phyloP scores from a whole-genome alignment of 2,113 vertebrate species.

The Hydrolagus affinis region DNA sequence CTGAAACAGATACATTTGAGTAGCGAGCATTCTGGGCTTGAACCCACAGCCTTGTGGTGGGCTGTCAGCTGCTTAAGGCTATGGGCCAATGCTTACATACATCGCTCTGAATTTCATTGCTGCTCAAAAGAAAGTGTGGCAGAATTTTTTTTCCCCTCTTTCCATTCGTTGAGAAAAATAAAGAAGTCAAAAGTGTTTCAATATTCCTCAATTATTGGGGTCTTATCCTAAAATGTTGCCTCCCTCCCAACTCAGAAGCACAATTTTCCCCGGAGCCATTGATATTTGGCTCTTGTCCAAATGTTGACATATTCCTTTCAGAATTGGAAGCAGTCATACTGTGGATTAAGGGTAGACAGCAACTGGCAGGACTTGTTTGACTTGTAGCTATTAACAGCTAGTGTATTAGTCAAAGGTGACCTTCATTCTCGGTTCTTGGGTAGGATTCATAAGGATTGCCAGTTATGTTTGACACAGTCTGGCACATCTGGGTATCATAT shows the following conservation, averaged over 20 bases:
- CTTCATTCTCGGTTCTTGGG: constrained; percentile 2
- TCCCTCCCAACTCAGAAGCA: not conserved
- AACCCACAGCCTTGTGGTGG: too few relatives aligned
- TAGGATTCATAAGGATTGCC: not conserved
- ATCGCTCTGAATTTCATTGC: too few relatives aligned
- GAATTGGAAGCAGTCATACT: not conserved
- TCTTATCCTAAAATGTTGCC: not conserved
- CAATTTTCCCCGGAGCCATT: not conserved
- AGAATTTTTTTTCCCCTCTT: not conserved
- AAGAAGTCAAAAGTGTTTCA: not conserved
- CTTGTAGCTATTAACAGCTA: constrained; percentile 1
- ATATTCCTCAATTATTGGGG: not conserved
- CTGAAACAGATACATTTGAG: too few relatives aligned
- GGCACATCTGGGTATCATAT: too few relatives aligned
- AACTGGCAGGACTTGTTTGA: not conserved
- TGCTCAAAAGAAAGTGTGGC: not conserved
- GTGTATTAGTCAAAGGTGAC: constrained; percentile 10
- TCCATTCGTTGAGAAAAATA: not conserved
- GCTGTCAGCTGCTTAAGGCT: too few relatives aligned
- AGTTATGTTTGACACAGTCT: not conserved
- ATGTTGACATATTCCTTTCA: not conserved
- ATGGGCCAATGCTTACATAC: too few relatives aligned
- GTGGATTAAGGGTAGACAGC: not conserved
- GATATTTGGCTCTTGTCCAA: constrained; percentile 10
- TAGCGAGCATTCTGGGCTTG: too few relatives aligned